These are phyloP conservation scores for Poecilobothrus nobilitatus DNA, from an alignment of 2,888 invertebrate species.

Conservation along the genomic window DNA sequence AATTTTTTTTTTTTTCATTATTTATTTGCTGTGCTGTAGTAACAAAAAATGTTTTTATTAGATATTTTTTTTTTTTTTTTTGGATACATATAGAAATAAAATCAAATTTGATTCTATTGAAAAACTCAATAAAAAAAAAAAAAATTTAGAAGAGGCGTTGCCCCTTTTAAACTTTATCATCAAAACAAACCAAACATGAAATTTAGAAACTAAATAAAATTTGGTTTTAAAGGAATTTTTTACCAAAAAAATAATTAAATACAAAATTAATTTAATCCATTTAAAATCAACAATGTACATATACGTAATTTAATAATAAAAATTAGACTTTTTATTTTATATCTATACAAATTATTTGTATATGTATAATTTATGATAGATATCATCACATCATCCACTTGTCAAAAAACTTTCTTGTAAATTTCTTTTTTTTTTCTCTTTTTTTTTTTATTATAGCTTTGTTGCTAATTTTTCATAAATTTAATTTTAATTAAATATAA, in stretches of 20 bases:
- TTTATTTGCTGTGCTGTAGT: no score
- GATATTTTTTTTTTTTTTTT: no score
- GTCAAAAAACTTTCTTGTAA: not conserved
- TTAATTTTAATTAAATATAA: not conserved
- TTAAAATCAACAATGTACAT: not conserved
- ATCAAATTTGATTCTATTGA: no score
- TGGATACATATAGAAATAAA: no score
- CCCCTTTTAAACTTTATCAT: not conserved
- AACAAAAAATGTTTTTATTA: no score
- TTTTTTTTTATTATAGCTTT: not conserved
- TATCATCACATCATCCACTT: not conserved
- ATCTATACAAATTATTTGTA: not conserved
- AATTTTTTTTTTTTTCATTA: no score
- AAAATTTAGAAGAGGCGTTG: not conserved
- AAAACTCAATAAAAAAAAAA: not conserved
- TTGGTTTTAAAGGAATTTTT: not conserved
- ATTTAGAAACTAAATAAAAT: not conserved
- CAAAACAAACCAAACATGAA: not conserved
- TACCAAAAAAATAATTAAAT: not conserved
- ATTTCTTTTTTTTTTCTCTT: not conserved
- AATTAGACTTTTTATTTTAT: not conserved
- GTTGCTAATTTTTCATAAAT: not conserved
- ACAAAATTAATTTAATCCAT: no score
- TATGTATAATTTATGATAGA: not conserved
- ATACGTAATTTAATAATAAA: not conserved